Evolutionary conservation across 2,888 invertebrate species (phyloP), one percentile per base, ranked within the genome.

Genomic region (Branchipolynoe longqiensis): DNA sequence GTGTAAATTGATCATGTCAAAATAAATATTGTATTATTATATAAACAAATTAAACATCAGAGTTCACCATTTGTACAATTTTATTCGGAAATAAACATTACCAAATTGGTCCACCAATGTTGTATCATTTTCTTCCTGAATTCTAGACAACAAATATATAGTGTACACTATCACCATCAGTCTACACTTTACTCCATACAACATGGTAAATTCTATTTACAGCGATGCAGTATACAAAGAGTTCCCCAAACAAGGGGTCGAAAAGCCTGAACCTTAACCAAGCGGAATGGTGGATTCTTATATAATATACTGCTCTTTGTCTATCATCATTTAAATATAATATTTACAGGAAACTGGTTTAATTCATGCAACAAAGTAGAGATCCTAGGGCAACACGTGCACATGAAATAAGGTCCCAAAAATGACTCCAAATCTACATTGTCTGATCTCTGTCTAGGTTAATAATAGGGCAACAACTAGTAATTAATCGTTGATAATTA

Each of bases 51-150:
- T 25, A 18, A 62, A 62, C 31, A 62, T 31, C 62, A 28, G 14
- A 25, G 28, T 14, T 6, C 14, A 31, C 62, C 18, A 69, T 69
- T 69, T 69, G 69, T 69, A 69, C 69, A 69, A 69, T 69, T 78
- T 78, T 78, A 78, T 78, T 78, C 54, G 25, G 78, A 78, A 78
- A 78, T 78, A 48, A 38, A 78, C 48, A 41, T 25, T 78, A 48
- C 78, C 78, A 78, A 78, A 78, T 78, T 78, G 78, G 78, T 78
- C 78, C 78, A 78, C 78, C 78, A 54, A 69, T 69, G 69, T 69
- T n/a, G n/a, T n/a, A n/a, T n/a, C n/a, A 69, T 78, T 41, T 73
- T 48, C 78, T 78, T 78, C 78, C 41, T 78, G 78, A 48, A 78
- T 41, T 78, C 78, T 78, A 78, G 78, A 78, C 78, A 78, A 78